A percentile compares a stretch with the other conserved stretches of the same genome.
phyloP scores from a whole-genome alignment of 1,140 invertebrate genomes.

The Melipona quadrifasciata region DNA sequence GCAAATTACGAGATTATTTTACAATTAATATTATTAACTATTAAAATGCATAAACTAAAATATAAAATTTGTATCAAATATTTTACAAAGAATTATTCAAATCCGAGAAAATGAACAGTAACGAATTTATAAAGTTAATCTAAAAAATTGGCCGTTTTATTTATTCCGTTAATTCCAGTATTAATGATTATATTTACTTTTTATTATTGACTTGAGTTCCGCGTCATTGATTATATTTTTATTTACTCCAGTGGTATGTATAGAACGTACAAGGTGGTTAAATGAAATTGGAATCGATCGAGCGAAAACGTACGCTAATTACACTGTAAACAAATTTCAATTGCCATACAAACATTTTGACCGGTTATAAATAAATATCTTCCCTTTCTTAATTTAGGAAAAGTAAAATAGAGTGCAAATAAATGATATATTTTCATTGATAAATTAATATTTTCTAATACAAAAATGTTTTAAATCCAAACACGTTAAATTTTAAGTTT shows the following conservation, averaged over 20 bases:
- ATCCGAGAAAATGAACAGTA: background rate
- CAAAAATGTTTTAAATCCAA: background rate
- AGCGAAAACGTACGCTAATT: background rate
- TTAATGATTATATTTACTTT: background rate
- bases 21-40: no score
- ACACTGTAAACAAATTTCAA: background rate
- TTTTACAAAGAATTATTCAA: background rate
- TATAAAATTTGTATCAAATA: background rate
- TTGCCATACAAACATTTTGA: background rate
- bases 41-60: background rate
- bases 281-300: slow-evolving; percentile 27
- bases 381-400: background rate
- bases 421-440: background rate
- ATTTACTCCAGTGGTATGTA: background rate
- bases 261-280: background rate
- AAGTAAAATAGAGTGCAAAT: background rate
- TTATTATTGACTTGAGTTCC: background rate
- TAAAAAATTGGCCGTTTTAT: background rate
- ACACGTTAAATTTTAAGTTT: background rate
- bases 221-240: background rate
- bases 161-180: background rate
- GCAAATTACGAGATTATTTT: background rate
- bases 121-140: background rate
- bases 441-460: background rate
- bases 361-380: background rate